Base-by-base conservation (phyloP, 2,888 invertebrate species). In the Crossocerus cetratus region DNA sequence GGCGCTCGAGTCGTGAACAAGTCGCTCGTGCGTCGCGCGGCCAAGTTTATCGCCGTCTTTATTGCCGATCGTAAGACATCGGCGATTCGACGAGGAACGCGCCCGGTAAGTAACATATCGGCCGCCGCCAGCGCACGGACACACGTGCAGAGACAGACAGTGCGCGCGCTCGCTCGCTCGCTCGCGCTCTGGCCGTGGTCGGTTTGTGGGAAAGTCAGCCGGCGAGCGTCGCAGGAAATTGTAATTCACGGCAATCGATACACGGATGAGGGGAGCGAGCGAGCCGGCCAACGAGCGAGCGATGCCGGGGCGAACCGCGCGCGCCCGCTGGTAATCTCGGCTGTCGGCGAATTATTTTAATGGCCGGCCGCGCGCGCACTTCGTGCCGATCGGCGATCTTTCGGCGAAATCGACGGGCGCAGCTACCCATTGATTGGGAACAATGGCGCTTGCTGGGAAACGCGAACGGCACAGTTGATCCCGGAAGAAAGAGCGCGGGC, bases 51-150 rank as follows among this genome's bases (percentile, higher is more conserved):
- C 83, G 77, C 59, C 49, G 69, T 56, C 59, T 82, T 83, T 83
- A 82, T 70, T 62, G 65, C 70, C 83, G 75, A 82, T 83, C 82
- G 80, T 83, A 82, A 82, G 78, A 78, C 80, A 75, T 80, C 83
- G 64, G 77, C 75, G 72, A 80, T 82, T 83, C 76, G 56, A 60
- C 70, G 72, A 13, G 2, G 74, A 74, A 75, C 68, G 71, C 70
- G 76, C 20, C 69, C 72, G 75, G 67, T 80, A 77, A 78, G 75
- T 77, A 77, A 80, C 76, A 55, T 70, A 75, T 75, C 73, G 72
- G 59, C 45, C 69, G 62, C 44, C 59, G 64, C 45, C 64, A 58
- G 67, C 56, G 56, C 45, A 42, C 59, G 45, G 61, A 60, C 60
- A 61, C 61, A 43, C 63, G 56, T 44, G 44, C 32, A 53, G 13